Conservation (phyloP, 2,888 invertebrate genomes). For the Melinaea marsaeus region DNA sequence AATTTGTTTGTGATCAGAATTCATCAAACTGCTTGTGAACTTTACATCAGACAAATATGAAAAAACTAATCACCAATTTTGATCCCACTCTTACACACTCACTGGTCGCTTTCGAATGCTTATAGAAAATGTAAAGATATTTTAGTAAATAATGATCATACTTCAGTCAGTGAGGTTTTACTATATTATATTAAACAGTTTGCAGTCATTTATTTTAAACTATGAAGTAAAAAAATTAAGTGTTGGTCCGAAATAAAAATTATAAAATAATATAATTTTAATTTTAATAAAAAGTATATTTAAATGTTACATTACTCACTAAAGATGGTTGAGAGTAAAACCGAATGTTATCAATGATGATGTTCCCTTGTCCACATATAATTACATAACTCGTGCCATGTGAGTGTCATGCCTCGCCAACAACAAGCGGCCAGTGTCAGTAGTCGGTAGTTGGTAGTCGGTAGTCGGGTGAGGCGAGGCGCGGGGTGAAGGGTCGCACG, state of each 20-base stretch:
- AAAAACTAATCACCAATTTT: no score
- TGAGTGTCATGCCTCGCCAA: conserved; percentile 36
- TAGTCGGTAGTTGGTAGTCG: conserved; percentile 31
- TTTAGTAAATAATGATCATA: no score
- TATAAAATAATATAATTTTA: no score
- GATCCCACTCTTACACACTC: no score
- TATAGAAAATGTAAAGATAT: no score
- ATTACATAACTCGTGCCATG: conserved; percentile 31
- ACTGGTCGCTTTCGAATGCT: no score
- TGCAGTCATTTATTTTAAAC: no score
- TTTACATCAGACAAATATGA: no score
- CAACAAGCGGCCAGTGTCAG: conserved; percentile 37
- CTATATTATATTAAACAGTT: no score
- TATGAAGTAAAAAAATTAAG: no score
- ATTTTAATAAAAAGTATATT: neutral
- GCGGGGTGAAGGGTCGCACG: conserved; percentile 55
- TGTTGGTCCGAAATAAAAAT: no score
- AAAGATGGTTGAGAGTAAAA: neutral
- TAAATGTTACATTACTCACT: neutral
- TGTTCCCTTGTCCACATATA: conserved; percentile 6
- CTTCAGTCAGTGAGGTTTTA: no score
- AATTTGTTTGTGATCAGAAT: neutral
- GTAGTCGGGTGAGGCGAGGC: conserved; percentile 40
- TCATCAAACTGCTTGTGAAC: neutral
- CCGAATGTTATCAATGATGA: conserved; percentile 7